These are phyloP conservation scores for Catharus minimus DNA, from an alignment of 2,113 vertebrate species.

Conservation along the genomic window DNA sequence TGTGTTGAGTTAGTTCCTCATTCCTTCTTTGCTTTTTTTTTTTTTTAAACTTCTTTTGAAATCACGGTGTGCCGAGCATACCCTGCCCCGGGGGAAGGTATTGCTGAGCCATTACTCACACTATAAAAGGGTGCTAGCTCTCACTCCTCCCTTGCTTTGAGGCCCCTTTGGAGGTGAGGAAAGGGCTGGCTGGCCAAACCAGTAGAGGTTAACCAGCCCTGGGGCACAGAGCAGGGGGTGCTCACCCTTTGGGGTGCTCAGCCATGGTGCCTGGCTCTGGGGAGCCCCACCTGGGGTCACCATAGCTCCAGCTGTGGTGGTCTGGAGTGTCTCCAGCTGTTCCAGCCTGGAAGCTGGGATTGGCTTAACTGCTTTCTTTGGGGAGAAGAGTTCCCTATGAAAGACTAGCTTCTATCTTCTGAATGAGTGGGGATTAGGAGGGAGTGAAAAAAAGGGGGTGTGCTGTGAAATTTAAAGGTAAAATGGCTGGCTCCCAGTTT, in stretches of 20 bases:
- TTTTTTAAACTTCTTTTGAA: constrained; percentile 1
- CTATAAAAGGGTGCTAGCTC: neutral
- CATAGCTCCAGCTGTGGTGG: neutral
- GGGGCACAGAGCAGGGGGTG: neutral
- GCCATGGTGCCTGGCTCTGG: neutral
- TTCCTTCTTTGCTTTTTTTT: neutral
- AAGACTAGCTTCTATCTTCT: neutral
- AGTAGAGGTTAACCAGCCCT: neutral
- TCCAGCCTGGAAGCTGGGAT: neutral
- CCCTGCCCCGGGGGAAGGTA: neutral
- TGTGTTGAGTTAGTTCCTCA: constrained; percentile 33
- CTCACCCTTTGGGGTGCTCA: neutral
- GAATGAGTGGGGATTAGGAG: neutral
- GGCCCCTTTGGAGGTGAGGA: neutral
- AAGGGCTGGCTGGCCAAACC: neutral
- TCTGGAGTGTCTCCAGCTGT: neutral
- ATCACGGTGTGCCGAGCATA: neutral
- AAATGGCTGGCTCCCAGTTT: neutral
- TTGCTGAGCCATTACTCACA: constrained; percentile 21
- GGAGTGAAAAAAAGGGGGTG: fast-evolving
- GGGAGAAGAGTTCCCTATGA: fast-evolving
- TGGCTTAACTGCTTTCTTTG: neutral
- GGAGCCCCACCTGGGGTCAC: neutral
- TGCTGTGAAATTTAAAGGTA: neutral
- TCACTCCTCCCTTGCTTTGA: neutral